phyloP scores from a whole-genome alignment of 2,113 vertebrate genomes.

The Pongo pygmaeus region DNA sequence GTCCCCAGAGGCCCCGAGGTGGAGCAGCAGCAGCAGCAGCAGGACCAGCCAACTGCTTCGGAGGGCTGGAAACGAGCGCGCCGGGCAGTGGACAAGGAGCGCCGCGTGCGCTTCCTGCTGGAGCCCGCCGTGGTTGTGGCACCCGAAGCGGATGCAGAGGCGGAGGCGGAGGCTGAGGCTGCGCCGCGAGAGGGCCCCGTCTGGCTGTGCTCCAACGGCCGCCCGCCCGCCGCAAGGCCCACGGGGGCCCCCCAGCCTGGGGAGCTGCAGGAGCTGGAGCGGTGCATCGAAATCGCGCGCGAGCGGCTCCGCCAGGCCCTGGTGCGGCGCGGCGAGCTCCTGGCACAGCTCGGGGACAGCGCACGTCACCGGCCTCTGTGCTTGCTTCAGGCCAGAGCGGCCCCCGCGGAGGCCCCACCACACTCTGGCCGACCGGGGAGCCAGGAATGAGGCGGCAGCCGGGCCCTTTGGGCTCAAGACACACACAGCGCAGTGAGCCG shows the following conservation, averaged over 20 bases:
- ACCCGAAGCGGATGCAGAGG: constrained; percentile 68
- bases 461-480: accelerated
- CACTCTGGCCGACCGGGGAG: neutral
- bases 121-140: constrained; percentile 77
- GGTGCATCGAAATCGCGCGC: constrained; percentile 84
- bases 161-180: constrained; percentile 25
- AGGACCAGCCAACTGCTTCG: constrained; percentile 61
- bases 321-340: constrained; percentile 85
- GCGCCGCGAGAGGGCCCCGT: neutral
- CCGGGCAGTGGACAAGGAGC: constrained; percentile 66
- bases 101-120: constrained; percentile 85
- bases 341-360: constrained; percentile 79
- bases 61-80: constrained; percentile 39
- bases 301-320: constrained; percentile 86
- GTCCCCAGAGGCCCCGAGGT: neutral
- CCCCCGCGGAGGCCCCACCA: accelerated
- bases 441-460: accelerated
- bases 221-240: neutral
- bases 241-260: neutral
- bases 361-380: neutral
- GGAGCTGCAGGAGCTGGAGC: constrained; percentile 88
- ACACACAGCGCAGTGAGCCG: accelerated
- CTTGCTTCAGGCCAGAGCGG: constrained; percentile 70
- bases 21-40: constrained; percentile 73
- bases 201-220: constrained; percentile 75